A percentile compares a stretch with the other conserved stretches of the same genome.
These are phyloP conservation scores for Anneissia japonica DNA, from an alignment of 35 echinoderm and acorn worm species.

Conservation along the genomic window DNA sequence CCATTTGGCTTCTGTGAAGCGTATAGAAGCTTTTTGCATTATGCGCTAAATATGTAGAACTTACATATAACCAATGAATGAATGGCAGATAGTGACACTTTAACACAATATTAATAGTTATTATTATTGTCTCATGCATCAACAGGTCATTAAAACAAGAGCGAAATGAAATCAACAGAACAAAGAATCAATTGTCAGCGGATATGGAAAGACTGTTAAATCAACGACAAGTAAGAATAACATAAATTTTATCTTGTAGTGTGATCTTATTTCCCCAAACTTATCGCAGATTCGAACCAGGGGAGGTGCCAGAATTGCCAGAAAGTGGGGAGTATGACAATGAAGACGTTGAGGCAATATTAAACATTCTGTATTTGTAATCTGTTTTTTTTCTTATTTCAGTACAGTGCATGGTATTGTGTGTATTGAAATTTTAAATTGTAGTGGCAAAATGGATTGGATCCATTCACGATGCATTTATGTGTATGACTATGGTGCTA, in stretches of 20 bases:
- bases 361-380: too few species aligned
- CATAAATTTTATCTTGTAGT: not conserved
- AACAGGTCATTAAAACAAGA: conserved; percentile 74
- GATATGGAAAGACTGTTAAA: conserved; percentile 91
- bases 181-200: conserved; percentile 96
- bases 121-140: not conserved
- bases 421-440: not conserved
- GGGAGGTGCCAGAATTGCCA: too few species aligned
- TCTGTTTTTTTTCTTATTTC: not conserved
- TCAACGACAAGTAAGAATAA: conserved; percentile 77
- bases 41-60: too few species aligned
- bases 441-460: not conserved
- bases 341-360: too few species aligned
- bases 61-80: too few species aligned
- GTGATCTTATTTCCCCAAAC: too few species aligned
- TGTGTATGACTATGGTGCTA: not conserved
- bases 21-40: too few species aligned
- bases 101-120: not conserved
- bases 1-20: too few species aligned
- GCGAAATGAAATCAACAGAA: conserved; percentile 39
- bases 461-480: not conserved
- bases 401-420: not conserved
- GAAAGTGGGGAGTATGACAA: too few species aligned
- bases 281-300: too few species aligned
- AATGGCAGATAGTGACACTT: too few species aligned